These are phyloP conservation scores for Noturus placidus DNA, from an alignment of 2,113 vertebrate species.

Conservation along the genomic window DNA sequence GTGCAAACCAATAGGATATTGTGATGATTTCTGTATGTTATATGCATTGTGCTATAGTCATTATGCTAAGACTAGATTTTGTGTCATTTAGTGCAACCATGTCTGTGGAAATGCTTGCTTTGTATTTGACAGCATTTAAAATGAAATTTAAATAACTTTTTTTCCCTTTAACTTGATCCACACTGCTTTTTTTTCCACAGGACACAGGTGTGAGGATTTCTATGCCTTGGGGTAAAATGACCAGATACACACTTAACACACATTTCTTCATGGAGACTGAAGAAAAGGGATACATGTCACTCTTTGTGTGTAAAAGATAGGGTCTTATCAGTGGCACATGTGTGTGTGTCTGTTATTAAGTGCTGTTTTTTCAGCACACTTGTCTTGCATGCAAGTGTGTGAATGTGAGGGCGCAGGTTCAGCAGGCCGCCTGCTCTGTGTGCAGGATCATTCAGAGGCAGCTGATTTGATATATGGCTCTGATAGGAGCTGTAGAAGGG, in stretches of 20 bases:
- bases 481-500: slow-evolving; percentile 79
- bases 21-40: not conserved
- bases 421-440: slow-evolving; percentile 70
- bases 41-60: not conserved
- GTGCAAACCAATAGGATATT: not conserved
- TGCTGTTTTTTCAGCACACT: slow-evolving; percentile 49
- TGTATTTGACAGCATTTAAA: not conserved
- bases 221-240: not conserved
- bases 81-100: not conserved
- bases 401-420: slow-evolving; percentile 67
- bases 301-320: slow-evolving; percentile 49
- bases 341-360: slow-evolving; percentile 55
- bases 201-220: not conserved
- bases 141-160: not conserved
- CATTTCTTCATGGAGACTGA: slow-evolving; percentile 2
- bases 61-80: not conserved
- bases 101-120: not conserved
- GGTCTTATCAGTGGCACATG: slow-evolving; percentile 48
- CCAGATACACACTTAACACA: not conserved
- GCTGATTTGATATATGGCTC: slow-evolving; percentile 81
- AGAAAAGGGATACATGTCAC: slow-evolving; percentile 37
- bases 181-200: not conserved
- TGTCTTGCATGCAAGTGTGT: slow-evolving; percentile 39
- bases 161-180: not conserved
- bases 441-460: slow-evolving; percentile 74